Base-by-base conservation (phyloP, 2,888 invertebrate species). In the Polylopha cassiicola region DNA sequence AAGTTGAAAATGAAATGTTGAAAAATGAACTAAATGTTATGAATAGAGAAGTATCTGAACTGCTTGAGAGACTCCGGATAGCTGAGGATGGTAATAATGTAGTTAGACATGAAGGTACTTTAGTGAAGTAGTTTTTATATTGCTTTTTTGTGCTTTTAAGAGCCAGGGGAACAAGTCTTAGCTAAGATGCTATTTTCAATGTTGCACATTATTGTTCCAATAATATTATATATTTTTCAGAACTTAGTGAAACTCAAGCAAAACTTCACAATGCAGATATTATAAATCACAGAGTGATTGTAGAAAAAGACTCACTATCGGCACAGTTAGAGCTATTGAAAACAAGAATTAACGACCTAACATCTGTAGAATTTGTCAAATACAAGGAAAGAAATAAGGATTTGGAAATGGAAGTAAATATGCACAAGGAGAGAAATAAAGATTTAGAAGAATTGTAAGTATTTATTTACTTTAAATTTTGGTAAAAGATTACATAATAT, bases 21-120 rank as follows among this genome's bases (percentile, higher is more conserved):
- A 82, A 76, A 58, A 84, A 80, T 60, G 84, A 85, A 60, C 65
- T 82, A 2, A 78, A 76, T 56, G 76, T 80, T 0, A 62, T 79
- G 56, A 79, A 81, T 39, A 61, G 61, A 47, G 84, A 85, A 58
- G 59, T 81, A 1, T 51, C 70, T 17, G 74, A 79, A 33, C 53
- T 84, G 51, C 52, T 78, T 17, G 65, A 68, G 3, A 68, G 65
- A 27, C 55, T 81, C 20, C 58, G 59, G 11, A 64, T 46, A 48
- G 64, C 74, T 10, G 78, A 84, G 59, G 76, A 81, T 60, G 82
- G 84, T 81, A 71, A 70, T 65, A 37, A 55, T 51, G 47, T 68
- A 58, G 54, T 58, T 51, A 53, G 49, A 45, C 50, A 58, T 26
- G 4, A 58, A 65, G 63, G 64, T 71, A 58, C 51, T 45, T 51